phyloP scores from a whole-genome alignment of 2,888 invertebrate species.

The Acleris literana region DNA sequence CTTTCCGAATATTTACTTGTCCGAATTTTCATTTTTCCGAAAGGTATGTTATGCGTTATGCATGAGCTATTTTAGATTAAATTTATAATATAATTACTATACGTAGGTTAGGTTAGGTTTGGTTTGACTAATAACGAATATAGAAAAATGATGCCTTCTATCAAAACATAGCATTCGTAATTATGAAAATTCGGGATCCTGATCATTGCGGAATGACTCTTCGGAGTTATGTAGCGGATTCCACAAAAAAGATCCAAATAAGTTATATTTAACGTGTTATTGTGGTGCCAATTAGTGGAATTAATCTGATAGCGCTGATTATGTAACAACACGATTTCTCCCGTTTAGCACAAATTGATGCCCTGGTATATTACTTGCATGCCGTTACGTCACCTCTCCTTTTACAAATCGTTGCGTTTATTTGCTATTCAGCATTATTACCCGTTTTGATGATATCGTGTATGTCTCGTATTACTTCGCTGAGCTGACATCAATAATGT shows the following conservation, averaged over 20 bases:
- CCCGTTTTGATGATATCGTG: slow-evolving; percentile 25
- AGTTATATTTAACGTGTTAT: slow-evolving; percentile 2
- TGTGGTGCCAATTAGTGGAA: slow-evolving; percentile 14
- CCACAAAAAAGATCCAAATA: background rate
- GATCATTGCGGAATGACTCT: too few species aligned
- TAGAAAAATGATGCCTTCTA: too few species aligned
- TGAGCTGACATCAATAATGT: slow-evolving; percentile 28
- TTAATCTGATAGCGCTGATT: slow-evolving; percentile 28
- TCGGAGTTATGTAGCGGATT: too few species aligned
- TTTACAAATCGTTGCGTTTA: slow-evolving; percentile 26
- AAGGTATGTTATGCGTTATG: too few species aligned
- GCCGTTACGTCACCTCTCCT: slow-evolving; percentile 29
- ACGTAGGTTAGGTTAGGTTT: too few species aligned
- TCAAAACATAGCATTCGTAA: too few species aligned
- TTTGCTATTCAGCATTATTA: slow-evolving; percentile 22
- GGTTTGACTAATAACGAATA: too few species aligned
- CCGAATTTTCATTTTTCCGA: too few species aligned
- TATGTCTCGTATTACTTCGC: slow-evolving; percentile 26
- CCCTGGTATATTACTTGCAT: slow-evolving; percentile 15
- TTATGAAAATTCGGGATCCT: too few species aligned
- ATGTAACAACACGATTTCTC: slow-evolving; percentile 32
- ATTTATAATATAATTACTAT: too few species aligned
- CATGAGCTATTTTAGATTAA: too few species aligned
- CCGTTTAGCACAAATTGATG: slow-evolving; percentile 31
- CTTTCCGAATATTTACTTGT: too few species aligned